Conservation (phyloP, 2,888 invertebrate genomes). For the Malacosoma neustria region DNA sequence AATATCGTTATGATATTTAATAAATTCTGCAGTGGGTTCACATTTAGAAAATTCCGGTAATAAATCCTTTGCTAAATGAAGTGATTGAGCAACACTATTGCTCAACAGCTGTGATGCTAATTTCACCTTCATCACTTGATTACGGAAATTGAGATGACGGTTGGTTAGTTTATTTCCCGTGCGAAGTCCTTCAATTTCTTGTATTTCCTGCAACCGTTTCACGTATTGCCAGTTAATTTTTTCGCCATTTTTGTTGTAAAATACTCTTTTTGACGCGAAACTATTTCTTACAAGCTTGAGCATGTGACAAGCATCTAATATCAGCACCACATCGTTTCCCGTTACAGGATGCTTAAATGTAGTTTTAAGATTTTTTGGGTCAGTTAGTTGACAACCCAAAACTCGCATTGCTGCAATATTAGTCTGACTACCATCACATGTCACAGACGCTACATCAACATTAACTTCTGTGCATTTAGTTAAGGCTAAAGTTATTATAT, state of each 20-base stretch:
- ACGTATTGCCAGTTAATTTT: constrained; percentile 8
- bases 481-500: too few species aligned
- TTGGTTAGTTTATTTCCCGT: constrained; percentile 10
- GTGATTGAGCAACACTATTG: constrained; percentile 12
- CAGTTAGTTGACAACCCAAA: constrained; percentile 8
- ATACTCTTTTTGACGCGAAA: constrained; percentile 9
- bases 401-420: constrained; percentile 8
- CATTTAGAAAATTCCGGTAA: too few species aligned
- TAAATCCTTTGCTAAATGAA: constrained; percentile 6
- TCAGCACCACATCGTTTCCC: constrained; percentile 2
- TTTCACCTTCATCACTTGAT: constrained; percentile 13
- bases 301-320: constrained; percentile 10
- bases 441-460: constrained; percentile 12
- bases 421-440: constrained; percentile 10
- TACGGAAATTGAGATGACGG: constrained; percentile 10
- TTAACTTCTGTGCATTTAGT: constrained; percentile 10
- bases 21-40: too few species aligned
- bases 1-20: too few species aligned
- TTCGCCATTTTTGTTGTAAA: constrained; percentile 4
- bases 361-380: constrained; percentile 7
- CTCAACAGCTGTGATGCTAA: constrained; percentile 15
- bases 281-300: constrained; percentile 12
- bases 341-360: constrained; percentile 12
- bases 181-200: constrained; percentile 7
- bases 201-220: constrained; percentile 8